Base-by-base conservation (phyloP, 2,797 vertebrate genomes). In the Macroramphosus scolopax region DNA sequence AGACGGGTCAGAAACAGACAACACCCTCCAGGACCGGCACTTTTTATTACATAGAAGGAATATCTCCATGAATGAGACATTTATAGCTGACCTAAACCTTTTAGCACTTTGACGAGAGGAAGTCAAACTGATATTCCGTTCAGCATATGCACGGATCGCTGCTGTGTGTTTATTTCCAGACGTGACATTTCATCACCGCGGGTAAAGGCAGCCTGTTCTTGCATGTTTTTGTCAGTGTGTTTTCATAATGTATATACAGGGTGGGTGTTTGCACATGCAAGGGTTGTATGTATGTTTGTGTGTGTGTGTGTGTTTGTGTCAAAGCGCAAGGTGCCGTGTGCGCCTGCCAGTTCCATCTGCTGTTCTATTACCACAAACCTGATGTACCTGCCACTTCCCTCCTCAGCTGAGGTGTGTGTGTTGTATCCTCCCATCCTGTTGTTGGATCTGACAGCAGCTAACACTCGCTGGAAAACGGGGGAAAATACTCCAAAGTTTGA, bases 361-460 rank as follows among this genome's bases (percentile, higher is more conserved):
- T 82, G 63, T 72, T 79, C 64, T 78, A 53, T 82, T 80, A 68
- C 78, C 64, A 75, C 72, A 73, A 74, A 83, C 70, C 77, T 80
- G 81, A 79, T 82, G 82, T 86, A 85, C 83, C 83, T 86, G 82
- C 81, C 79, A 81, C 81, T 71, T 80, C 53, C 44, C 70, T 74
- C 73, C 72, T 74, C 72, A 63, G 68, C 68, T 70, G 66, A 75
- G 72, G 54, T 71, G 71, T 70, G 50, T 33, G 29, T 60, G 37
- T 51, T 78, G 53, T 72, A 40, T 68, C 68, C 48, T 76, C 67
- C 62, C 51, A 57, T 80, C 59, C 55, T 78, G 80, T 79, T 83
- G 74, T 85, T 82, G 65, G 61, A 77, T 73, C 68, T 86, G 81
- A 83, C 79, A 83, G 67, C 71, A 68, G 80, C 71, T 70, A 84